Percentiles rank a stretch among this genome's conserved stretches.
Evolutionary conservation across 2,888 invertebrate genomes (phyloP).

Genomic region (Hirudinaria manillensis): DNA sequence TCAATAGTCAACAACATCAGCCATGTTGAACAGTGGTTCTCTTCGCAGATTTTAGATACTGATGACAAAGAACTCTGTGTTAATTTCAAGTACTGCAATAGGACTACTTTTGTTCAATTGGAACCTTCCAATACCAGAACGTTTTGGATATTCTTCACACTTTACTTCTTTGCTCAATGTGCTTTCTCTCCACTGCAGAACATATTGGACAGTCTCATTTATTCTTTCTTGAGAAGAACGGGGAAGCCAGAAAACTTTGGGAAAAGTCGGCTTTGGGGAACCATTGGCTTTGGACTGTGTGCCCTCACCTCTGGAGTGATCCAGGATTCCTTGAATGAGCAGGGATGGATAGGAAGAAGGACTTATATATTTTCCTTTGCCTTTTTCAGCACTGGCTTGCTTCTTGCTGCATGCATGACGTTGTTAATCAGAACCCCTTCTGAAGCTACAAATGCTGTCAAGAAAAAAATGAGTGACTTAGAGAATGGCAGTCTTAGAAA

Average conservation of each 20-base stretch:
- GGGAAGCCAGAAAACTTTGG: constrained; percentile 59
- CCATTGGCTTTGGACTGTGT: constrained; percentile 69
- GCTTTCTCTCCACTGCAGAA: constrained; percentile 78
- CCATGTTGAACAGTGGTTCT: neutral
- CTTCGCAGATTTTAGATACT: neutral
- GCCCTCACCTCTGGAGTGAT: constrained; percentile 48
- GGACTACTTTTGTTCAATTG: neutral
- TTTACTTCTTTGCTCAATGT: constrained; percentile 74
- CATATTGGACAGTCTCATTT: constrained; percentile 79
- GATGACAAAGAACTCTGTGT: neutral
- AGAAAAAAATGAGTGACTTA: neutral
- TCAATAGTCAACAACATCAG: neutral
- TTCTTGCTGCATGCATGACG: constrained; percentile 3
- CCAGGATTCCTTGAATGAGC: constrained; percentile 42
- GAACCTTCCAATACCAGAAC: constrained; percentile 35
- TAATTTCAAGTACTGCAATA: neutral
- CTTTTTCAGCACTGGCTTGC: neutral
- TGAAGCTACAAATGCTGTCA: no score
- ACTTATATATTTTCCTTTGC: constrained; percentile 10
- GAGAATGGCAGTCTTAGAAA: neutral
- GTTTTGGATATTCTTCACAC: constrained; percentile 75
- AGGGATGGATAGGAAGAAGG: constrained; percentile 8
- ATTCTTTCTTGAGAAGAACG: constrained; percentile 72
- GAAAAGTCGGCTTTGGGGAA: constrained; percentile 77
- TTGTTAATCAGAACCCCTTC: neutral